Base-by-base conservation (phyloP, 2,888 invertebrate genomes). In the Lepidocyrtoides sp. region DNA sequence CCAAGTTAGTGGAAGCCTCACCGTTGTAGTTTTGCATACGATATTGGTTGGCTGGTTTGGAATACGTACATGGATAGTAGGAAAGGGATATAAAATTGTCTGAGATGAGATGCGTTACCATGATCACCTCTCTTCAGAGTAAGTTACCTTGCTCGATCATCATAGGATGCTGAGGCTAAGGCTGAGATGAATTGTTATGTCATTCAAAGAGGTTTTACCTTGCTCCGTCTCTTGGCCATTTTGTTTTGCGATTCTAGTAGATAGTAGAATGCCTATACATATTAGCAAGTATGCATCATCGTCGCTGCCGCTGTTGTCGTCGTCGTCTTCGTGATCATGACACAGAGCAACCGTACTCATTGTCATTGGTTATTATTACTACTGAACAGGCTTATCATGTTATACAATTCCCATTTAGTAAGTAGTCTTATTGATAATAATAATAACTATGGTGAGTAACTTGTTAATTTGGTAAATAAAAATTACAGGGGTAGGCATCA, bases 171-270 rank as follows among this genome's bases (percentile, higher is more conserved):
- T 66, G 72, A 66, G 87, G 69, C 79, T 88, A 81, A 81, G 82
- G 77, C 63, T 60, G 82, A 69, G 81, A 84, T 84, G 84, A 88
- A 87, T 91, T 86, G 90, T 89, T 87, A 90, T 89, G 91, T 89
- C 85, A 91, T 89, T 89, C 91, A 89, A 48, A 89, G 63, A 79
- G 75, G 54, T 85, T 88, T 89, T 91, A 91, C 91, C 91, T 89
- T 91, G 91, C 86, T 89, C 89, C 44, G 91, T 91, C 91, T 91
- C 89, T 91, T 91, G 89, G 89, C 91, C 91, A 81, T 79, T 85
- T 82, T 60, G 69, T 75, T 85, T 66, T 69, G 26, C 69, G 90
- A 63, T 57, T 54, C 36, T 72, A 60, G 8, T 60, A 26, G 17
- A 20, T 26, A 17, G 60, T 7, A 60, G 17, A n/a, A 8, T 66